Percentiles rank a stretch among this genome's conserved stretches.
Evolutionary conservation across 2,797 vertebrate genomes (phyloP).

Genomic region (Enteromius treurensis): DNA sequence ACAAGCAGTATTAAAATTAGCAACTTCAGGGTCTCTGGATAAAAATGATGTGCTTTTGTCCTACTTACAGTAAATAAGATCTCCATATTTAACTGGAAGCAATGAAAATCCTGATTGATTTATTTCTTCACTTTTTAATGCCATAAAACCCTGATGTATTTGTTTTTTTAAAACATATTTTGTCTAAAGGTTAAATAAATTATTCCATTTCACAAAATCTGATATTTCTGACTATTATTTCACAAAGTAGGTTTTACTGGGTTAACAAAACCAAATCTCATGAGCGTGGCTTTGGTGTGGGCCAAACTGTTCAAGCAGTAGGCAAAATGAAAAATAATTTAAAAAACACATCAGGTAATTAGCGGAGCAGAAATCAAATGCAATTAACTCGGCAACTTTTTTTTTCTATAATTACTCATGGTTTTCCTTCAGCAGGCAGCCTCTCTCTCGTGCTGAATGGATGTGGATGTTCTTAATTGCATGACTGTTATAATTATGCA

Average conservation of each 20-base stretch:
- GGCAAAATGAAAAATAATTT: conserved; percentile 49
- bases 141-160: background rate
- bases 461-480: conserved; percentile 55
- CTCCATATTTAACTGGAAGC: background rate
- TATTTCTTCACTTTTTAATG: too few species aligned
- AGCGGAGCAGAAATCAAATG: conserved; percentile 43
- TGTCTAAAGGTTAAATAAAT: background rate
- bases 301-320: conserved; percentile 53
- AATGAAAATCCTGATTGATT: too few species aligned
- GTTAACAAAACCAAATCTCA: background rate
- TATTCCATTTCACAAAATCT: background rate
- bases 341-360: conserved; percentile 62
- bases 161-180: background rate
- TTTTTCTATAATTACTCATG: conserved; percentile 59
- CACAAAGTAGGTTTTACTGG: background rate
- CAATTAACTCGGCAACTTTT: conserved; percentile 52
- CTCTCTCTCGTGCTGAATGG: conserved; percentile 23
- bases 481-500: conserved; percentile 56
- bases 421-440: conserved; percentile 45
- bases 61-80: background rate
- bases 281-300: conserved; percentile 30
- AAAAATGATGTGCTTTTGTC: background rate
- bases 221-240: background rate
- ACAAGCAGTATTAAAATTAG: background rate
- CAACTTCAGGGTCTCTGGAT: background rate